Evolutionary conservation across 2,113 vertebrate genomes (phyloP).

Genomic region (Haliaeetus leucogaster): DNA sequence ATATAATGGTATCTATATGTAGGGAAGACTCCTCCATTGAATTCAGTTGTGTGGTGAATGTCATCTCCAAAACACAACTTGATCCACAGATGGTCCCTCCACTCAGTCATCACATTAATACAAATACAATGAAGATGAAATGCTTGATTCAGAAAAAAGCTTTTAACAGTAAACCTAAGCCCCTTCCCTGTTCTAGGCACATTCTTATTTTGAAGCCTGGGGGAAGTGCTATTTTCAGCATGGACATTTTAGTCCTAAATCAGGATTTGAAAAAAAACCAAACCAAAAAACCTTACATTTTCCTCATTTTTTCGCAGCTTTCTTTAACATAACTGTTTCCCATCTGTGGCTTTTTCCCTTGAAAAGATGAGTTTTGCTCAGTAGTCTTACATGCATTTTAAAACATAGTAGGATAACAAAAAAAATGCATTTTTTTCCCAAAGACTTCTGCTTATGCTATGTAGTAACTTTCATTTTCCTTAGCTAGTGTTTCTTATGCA

Average conservation of each 20-base stretch:
- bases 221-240: neutral
- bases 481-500: neutral
- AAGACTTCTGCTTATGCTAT: neutral
- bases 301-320: neutral
- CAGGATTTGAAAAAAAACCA: neutral
- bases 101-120: neutral
- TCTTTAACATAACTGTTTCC: neutral
- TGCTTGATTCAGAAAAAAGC: neutral
- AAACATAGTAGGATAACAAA: neutral
- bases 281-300: neutral
- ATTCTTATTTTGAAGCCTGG: neutral
- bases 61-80: neutral
- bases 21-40: neutral
- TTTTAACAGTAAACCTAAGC: neutral
- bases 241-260: neutral
- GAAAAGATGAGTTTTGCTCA: neutral
- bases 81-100: neutral
- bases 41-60: neutral
- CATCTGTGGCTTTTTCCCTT: neutral
- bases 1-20: rapidly evolving
- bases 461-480: neutral
- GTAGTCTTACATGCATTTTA: neutral
- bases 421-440: neutral
- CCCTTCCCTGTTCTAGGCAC: neutral
- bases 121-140: neutral